Conservation (phyloP, 2,888 invertebrate genomes). For the Leptopilina drosophilae region DNA sequence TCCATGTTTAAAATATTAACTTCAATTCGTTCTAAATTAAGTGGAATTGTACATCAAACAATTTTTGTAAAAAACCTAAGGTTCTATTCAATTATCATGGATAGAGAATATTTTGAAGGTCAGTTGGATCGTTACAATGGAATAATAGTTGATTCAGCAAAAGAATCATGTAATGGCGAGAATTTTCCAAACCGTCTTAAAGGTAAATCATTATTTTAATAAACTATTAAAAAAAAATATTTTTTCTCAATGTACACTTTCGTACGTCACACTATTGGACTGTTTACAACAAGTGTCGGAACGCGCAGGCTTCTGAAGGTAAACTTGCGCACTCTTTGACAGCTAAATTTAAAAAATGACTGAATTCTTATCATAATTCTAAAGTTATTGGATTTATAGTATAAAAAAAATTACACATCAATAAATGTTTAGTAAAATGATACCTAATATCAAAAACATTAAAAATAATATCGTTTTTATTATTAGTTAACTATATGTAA, state of each 20-base stretch:
- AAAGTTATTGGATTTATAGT: too few relatives aligned
- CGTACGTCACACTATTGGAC: not conserved
- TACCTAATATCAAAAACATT: too few relatives aligned
- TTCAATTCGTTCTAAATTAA: not conserved
- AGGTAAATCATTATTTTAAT: slow-evolving; percentile 77
- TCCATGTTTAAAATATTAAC: slow-evolving; percentile 27
- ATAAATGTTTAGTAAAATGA: too few relatives aligned
- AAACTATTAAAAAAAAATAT: not conserved
- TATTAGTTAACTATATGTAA: too few relatives aligned
- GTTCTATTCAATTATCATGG: slow-evolving; percentile 52
- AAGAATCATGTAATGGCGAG: slow-evolving; percentile 79
- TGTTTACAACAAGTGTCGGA: not conserved
- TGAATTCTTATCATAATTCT: too few relatives aligned
- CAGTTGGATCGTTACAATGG: slow-evolving; percentile 84
- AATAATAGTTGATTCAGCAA: slow-evolving; percentile 83
- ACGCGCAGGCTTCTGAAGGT: not conserved
- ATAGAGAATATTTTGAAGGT: slow-evolving; percentile 76
- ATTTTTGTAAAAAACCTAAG: slow-evolving; percentile 8
- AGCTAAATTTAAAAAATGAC: too few relatives aligned
- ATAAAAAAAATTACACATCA: too few relatives aligned
- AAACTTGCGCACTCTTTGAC: not conserved
- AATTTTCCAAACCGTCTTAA: slow-evolving; percentile 79
- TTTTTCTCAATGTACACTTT: not conserved
- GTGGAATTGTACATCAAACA: not conserved
- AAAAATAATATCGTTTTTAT: too few relatives aligned